A percentile compares a stretch with the other conserved stretches of the same genome.
Evolutionary conservation across 2,888 invertebrate genomes (phyloP).

Genomic region (Hirtodrosophila duncani): DNA sequence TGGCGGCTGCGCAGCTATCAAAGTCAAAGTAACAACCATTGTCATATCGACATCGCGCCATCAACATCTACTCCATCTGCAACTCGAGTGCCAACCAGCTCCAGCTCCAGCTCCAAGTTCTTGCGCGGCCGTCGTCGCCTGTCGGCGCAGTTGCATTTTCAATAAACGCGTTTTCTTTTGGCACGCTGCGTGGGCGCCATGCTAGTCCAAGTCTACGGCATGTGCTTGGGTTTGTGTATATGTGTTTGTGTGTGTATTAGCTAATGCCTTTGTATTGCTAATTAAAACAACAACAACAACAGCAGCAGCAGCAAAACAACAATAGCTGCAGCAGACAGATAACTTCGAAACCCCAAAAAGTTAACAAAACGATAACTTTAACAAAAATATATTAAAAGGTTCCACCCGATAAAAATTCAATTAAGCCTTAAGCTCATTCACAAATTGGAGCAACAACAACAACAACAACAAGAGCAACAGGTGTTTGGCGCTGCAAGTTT

Average conservation of each 20-base stretch:
- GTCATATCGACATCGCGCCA: too few relatives aligned
- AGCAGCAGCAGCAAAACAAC: slow-evolving; percentile 11
- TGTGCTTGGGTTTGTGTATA: slow-evolving; percentile 35
- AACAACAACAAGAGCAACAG: slow-evolving; percentile 17
- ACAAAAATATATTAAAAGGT: too few relatives aligned
- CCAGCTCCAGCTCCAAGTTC: too few relatives aligned
- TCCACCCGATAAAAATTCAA: too few relatives aligned
- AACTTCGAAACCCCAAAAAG: too few relatives aligned
- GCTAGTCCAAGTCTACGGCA: slow-evolving; percentile 18
- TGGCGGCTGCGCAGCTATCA: slow-evolving; percentile 21
- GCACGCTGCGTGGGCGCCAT: slow-evolving; percentile 61
- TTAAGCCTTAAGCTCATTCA: too few relatives aligned
- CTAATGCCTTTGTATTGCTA: slow-evolving; percentile 62
- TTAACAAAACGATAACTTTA: too few relatives aligned
- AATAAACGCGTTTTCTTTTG: slow-evolving; percentile 66
- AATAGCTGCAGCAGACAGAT: slow-evolving; percentile 4
- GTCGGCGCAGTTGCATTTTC: slow-evolving; percentile 49
- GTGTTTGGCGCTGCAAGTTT: slow-evolving; percentile 31
- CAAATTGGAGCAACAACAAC: slow-evolving; percentile 15
- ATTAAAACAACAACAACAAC: slow-evolving; percentile 54
- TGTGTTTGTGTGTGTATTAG: slow-evolving; percentile 39
- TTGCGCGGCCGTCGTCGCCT: slow-evolving; percentile 28
- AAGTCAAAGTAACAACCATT: too few relatives aligned
- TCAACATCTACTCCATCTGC: too few relatives aligned
- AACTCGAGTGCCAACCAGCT: too few relatives aligned